phyloP scores from a whole-genome alignment of 2,113 vertebrate genomes.

The Trematomus loennbergii region DNA sequence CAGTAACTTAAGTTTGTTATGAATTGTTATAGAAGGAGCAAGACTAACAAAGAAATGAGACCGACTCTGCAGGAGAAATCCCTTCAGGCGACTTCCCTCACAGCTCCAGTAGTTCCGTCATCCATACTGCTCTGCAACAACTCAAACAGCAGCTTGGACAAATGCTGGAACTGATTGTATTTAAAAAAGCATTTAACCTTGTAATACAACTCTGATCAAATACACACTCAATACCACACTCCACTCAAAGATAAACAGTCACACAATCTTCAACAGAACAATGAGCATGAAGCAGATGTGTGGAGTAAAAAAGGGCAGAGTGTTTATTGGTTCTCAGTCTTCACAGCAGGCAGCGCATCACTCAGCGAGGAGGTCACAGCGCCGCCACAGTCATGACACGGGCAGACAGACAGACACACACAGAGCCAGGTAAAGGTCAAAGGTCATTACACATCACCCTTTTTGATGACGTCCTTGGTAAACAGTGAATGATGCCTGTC shows the following conservation, averaged over 20 bases:
- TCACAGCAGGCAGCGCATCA: constrained; percentile 86
- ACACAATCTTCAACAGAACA: constrained; percentile 34
- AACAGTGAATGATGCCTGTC: constrained; percentile 59
- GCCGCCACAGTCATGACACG: constrained; percentile 68
- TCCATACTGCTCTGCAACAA: neutral
- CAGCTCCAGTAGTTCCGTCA: neutral
- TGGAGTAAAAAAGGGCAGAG: constrained; percentile 82
- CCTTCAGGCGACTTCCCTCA: neutral
- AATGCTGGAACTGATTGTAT: constrained; percentile 80
- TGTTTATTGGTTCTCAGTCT: constrained; percentile 83
- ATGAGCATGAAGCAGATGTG: constrained; percentile 34
- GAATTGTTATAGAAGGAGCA: neutral
- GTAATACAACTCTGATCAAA: constrained; percentile 47
- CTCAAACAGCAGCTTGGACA: neutral
- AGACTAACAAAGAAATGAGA: neutral
- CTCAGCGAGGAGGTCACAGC: constrained; percentile 90
- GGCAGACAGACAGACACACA: constrained; percentile 40
- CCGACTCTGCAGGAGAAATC: neutral
- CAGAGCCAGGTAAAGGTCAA: constrained; percentile 51
- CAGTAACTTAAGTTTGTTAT: no score
- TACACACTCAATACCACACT: constrained; percentile 51
- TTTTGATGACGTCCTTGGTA: constrained; percentile 49
- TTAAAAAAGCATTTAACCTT: constrained; percentile 79
- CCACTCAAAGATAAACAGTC: constrained; percentile 12
- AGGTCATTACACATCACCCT: constrained; percentile 34